These are phyloP conservation scores for Synanthedon myopaeformis DNA, from an alignment of 2,888 invertebrate genomes.

Conservation along the genomic window DNA sequence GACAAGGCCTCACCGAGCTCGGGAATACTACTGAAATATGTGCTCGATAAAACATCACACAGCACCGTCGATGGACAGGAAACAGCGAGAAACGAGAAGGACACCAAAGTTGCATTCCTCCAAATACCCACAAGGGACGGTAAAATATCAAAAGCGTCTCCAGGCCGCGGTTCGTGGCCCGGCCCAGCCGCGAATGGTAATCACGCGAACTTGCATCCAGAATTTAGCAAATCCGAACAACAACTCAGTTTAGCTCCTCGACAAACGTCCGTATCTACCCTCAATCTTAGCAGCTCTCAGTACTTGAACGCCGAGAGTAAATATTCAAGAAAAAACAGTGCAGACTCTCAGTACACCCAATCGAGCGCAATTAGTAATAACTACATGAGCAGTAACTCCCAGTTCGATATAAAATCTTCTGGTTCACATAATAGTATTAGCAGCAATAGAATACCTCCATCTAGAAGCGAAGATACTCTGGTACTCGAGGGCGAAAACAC, in stretches of 20 bases:
- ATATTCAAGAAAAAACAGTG: conserved; percentile 69
- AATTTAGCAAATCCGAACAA: conserved; percentile 88
- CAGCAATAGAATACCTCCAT: conserved; percentile 75
- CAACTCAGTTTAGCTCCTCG: conserved; percentile 71
- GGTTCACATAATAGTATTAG: conserved; percentile 50
- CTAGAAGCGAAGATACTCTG: conserved; percentile 84
- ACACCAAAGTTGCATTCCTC: conserved; percentile 60
- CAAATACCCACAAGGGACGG: conserved; percentile 79
- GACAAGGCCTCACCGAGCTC: conserved; percentile 55
- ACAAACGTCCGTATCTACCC: conserved; percentile 59
- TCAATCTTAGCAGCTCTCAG: conserved; percentile 67
- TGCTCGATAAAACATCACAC: conserved; percentile 43
- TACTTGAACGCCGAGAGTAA: conserved; percentile 61
- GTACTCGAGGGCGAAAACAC: conserved; percentile 52
- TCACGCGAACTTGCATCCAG: conserved; percentile 70
- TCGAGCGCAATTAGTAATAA: conserved; percentile 58
- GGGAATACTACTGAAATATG: conserved; percentile 57
- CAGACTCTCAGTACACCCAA: conserved; percentile 69
- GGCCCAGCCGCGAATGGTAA: conserved; percentile 77
- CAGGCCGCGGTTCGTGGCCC: conserved; percentile 88
- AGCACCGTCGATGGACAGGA: conserved; percentile 33
- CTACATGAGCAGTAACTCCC: conserved; percentile 52
- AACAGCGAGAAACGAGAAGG: conserved; percentile 59
- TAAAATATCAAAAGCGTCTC: conserved; percentile 80
- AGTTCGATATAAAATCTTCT: conserved; percentile 52